Base-by-base conservation (phyloP, 37 sponge, comb jelly and placozoan genomes). In the Cladorhizidae sp. region DNA sequence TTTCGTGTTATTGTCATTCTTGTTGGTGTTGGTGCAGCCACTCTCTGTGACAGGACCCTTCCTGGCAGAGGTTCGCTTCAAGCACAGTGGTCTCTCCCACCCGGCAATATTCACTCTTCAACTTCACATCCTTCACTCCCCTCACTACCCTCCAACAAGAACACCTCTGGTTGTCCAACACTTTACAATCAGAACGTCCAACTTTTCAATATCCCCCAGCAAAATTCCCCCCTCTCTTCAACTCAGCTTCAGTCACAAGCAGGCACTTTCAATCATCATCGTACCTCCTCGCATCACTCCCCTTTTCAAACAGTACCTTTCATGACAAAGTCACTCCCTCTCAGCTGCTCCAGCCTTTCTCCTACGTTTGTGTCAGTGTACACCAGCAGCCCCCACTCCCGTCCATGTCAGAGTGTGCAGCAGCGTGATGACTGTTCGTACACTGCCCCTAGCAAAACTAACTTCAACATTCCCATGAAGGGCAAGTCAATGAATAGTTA, bases 21-120 rank as follows among this genome's bases (percentile, higher is more conserved):
- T 17, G 26, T 63, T 63, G 64, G 17, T 15, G 26, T 23, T n/a
- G 20, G 18, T 67, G 11, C 69, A 76, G 77, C n/a, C 40, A 76
- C 77, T 38, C 39, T 79, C 52, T 78, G 36, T 67, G 78, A 84
- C 51, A 35, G 74, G 1, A 42, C 55, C 14, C 72, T 36, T 20
- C 37, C 54, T 40, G 11, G 67, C 11, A 31, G 35, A 31, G 2
- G 36, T 35, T 32, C 32, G 35, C 35, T 65, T 31, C 45, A 45
- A 69, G 17, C 57, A 71, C 58, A 65, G 35, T 58, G 58, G 33
- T 72, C 55, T 40, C 12, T 41, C 57, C 15, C 25, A 63, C n/a
- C 17, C 0, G 43, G 28, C 18, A 29, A 33, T 3, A 40, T 38
- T 40, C 65, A 17, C 29, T 64, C 64, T 76, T 38, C 63, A 15